These are phyloP conservation scores for Syrrhaptes paradoxus DNA, from an alignment of 2,113 vertebrate species.

Conservation along the genomic window DNA sequence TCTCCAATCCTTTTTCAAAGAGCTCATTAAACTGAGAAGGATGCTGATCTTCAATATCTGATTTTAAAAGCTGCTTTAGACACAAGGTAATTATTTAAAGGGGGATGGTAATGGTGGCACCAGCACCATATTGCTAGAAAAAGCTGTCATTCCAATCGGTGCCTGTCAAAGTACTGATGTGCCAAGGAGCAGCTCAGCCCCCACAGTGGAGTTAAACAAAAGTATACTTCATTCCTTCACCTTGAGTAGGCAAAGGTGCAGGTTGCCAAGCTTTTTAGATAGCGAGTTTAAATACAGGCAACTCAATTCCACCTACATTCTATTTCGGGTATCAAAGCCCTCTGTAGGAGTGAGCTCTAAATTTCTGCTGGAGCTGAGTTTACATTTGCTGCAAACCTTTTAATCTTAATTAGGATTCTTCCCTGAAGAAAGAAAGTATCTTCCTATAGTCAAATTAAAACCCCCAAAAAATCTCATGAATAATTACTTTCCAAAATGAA, in stretches of 20 bases:
- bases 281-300: slow-evolving; percentile 23
- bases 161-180: background rate
- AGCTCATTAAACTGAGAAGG: background rate
- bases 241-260: background rate
- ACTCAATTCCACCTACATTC: slow-evolving; percentile 11
- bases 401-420: background rate
- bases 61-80: background rate
- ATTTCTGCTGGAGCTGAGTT: background rate
- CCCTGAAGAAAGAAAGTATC: background rate
- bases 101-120: background rate
- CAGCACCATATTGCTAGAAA: background rate
- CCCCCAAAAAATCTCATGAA: background rate
- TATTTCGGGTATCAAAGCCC: background rate
- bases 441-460: background rate
- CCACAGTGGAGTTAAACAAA: background rate
- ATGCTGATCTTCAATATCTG: background rate
- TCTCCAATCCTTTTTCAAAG: background rate
- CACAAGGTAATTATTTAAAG: background rate
- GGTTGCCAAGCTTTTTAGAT: background rate
- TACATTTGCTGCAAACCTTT: background rate
- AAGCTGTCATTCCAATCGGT: background rate
- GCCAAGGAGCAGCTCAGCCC: background rate
- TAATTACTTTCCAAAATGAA: background rate
- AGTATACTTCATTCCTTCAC: background rate
- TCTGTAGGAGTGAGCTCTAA: background rate